Conservation (phyloP, 2,888 invertebrate genomes). For the Frankliniella intonsa region DNA sequence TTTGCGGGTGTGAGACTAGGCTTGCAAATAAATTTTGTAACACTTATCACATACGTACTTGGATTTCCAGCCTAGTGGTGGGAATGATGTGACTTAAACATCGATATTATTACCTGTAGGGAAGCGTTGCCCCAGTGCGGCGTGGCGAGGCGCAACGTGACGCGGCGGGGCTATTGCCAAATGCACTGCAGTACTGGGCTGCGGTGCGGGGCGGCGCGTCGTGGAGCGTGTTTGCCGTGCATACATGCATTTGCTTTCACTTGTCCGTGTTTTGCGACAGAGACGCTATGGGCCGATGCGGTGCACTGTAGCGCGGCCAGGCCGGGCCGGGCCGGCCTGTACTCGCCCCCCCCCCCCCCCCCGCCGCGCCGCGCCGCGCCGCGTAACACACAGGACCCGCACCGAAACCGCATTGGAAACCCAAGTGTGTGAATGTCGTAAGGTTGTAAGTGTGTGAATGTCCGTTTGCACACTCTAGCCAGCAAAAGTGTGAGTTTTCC, state of each 20-base stretch:
- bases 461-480: no score
- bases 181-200: neutral
- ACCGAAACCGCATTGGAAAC: no score
- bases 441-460: no score
- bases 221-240: neutral
- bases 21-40: no score
- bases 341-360: neutral
- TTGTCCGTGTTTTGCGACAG: conserved; percentile 25
- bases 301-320: neutral
- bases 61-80: no score
- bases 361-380: neutral
- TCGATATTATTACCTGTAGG: no score
- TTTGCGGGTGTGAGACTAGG: no score
- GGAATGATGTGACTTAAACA: no score
- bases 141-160: neutral
- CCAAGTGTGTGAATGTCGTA: no score
- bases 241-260: conserved; percentile 25
- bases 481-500: no score
- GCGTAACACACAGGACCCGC: neutral
- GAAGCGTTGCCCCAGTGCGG: no score
- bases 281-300: conserved; percentile 11
- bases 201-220: neutral
- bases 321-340: neutral
- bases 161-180: neutral
- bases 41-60: no score